Evolutionary conservation across 2,113 vertebrate species (phyloP).

Genomic region (Phrynosoma platyrhinos): DNA sequence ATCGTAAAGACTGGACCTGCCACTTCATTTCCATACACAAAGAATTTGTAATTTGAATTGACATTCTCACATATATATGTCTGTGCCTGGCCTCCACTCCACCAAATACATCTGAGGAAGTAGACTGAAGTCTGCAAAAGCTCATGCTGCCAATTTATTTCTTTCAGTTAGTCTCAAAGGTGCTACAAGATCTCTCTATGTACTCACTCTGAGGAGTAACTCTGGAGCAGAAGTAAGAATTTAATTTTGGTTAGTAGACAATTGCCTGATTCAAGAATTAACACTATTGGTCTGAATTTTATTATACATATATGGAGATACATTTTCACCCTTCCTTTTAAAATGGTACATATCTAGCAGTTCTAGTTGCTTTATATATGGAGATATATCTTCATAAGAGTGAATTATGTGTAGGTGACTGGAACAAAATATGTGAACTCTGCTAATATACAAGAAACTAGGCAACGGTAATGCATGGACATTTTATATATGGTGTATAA

Average conservation of each 20-base stretch:
- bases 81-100: too few relatives aligned
- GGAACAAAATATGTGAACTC: background rate
- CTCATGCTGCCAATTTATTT: too few relatives aligned
- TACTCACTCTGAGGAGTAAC: background rate
- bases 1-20: too few relatives aligned
- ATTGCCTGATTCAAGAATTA: background rate
- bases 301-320: background rate
- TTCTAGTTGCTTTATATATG: background rate
- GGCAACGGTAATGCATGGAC: background rate
- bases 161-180: too few relatives aligned
- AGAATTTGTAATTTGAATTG: too few relatives aligned
- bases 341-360: too few relatives aligned
- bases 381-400: background rate
- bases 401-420: background rate
- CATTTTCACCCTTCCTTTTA: too few relatives aligned
- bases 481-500: background rate
- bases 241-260: background rate
- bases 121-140: too few relatives aligned
- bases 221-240: background rate
- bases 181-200: too few relatives aligned
- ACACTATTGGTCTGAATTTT: background rate
- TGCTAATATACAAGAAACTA: background rate
- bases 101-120: too few relatives aligned
- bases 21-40: too few relatives aligned
- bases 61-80: too few relatives aligned